Evolutionary conservation across 1,140 invertebrate species (phyloP).

Genomic region (Akabosia matsudoensis): DNA sequence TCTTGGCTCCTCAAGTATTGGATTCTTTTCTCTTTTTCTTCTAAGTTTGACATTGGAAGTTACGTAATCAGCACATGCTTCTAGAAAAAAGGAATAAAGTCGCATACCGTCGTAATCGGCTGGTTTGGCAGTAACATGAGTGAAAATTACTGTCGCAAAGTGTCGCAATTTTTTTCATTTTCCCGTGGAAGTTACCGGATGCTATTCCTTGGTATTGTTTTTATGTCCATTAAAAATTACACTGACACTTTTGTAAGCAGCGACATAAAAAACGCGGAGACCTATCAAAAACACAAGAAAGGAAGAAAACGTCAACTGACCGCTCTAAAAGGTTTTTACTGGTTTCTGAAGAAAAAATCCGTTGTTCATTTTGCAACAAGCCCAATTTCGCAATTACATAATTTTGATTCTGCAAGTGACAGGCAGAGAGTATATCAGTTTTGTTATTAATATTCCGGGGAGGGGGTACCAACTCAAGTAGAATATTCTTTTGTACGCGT

Average conservation of each 20-base stretch:
- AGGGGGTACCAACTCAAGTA: background rate
- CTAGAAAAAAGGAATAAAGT: background rate
- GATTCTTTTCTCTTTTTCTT: background rate
- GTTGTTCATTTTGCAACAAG: background rate
- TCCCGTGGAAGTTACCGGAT: background rate
- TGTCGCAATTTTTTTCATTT: background rate
- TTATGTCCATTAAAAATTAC: too few relatives aligned
- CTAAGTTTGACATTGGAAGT: background rate
- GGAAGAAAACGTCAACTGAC: slow-evolving; percentile 15
- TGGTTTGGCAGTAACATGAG: background rate
- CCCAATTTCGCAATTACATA: background rate
- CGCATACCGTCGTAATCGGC: background rate
- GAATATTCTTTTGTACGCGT: too few relatives aligned
- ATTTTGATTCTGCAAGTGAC: background rate
- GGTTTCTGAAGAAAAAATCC: background rate
- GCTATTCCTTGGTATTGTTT: too few relatives aligned
- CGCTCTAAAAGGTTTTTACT: slow-evolving; percentile 13
- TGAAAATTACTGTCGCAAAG: background rate
- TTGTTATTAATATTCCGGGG: background rate
- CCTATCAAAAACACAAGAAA: background rate
- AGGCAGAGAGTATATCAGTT: background rate
- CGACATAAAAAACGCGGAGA: background rate
- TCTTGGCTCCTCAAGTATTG: slow-evolving; percentile 14
- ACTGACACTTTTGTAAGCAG: slow-evolving; percentile 8
- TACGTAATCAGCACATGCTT: background rate